Percentiles rank a stretch among this genome's conserved stretches.
phyloP scores from a whole-genome alignment of 2,888 invertebrate species.

The Spodoptera picta region DNA sequence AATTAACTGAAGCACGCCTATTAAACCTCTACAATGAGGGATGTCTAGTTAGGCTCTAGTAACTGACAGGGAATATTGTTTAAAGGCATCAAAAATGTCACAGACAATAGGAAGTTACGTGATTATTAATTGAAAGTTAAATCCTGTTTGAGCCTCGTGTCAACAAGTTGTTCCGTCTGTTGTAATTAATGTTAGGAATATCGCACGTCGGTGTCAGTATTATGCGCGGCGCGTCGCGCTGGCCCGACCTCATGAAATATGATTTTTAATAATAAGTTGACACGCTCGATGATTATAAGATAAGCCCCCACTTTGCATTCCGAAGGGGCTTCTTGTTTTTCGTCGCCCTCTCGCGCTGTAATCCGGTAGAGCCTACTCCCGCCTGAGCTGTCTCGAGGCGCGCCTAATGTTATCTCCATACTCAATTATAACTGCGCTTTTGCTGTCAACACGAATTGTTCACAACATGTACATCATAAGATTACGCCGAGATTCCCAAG shows the following conservation, averaged over 20 bases:
- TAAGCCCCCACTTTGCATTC: slow-evolving; percentile 88
- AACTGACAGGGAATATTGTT: slow-evolving; percentile 33
- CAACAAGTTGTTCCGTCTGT: slow-evolving; percentile 68
- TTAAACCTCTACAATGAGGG: slow-evolving; percentile 62
- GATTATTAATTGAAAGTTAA: slow-evolving; percentile 65
- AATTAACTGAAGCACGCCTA: slow-evolving; percentile 72
- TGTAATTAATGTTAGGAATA: slow-evolving; percentile 70
- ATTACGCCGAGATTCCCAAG: slow-evolving; percentile 18
- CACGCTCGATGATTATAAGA: slow-evolving; percentile 89
- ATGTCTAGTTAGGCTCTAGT: slow-evolving; percentile 38
- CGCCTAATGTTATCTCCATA: slow-evolving; percentile 66
- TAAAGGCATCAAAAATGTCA: slow-evolving; percentile 39
- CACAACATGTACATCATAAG: slow-evolving; percentile 28
- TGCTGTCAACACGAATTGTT: slow-evolving; percentile 32
- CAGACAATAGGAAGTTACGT: slow-evolving; percentile 42
- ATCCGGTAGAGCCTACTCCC: slow-evolving; percentile 78
- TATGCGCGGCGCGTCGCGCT: slow-evolving; percentile 77
- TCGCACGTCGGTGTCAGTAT: slow-evolving; percentile 50
- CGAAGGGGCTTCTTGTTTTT: slow-evolving; percentile 82
- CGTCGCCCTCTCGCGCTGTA: slow-evolving; percentile 73
- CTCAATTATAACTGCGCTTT: slow-evolving; percentile 53
- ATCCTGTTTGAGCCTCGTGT: slow-evolving; percentile 63
- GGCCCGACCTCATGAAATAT: slow-evolving; percentile 83
- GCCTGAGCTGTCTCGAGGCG: slow-evolving; percentile 57
- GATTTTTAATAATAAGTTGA: slow-evolving; percentile 89